phyloP scores from a whole-genome alignment of 2,797 vertebrate genomes.

The Danio jaintianensis region DNA sequence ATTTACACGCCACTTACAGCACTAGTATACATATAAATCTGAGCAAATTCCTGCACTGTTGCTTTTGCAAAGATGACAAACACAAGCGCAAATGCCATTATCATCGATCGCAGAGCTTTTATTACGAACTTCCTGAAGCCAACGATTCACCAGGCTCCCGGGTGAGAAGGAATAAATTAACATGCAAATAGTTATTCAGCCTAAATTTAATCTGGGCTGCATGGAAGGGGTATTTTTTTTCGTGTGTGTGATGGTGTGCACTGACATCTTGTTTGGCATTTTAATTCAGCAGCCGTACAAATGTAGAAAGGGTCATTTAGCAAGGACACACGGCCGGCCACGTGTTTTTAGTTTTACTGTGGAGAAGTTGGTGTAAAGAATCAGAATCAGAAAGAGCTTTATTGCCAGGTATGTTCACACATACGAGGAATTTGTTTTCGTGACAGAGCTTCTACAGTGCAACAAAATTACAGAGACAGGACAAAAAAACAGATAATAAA shows the following conservation, averaged over 20 bases:
- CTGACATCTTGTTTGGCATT: slow-evolving; percentile 13
- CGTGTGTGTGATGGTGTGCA: slow-evolving; percentile 21
- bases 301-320: slow-evolving; percentile 31
- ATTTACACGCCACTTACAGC: slow-evolving; percentile 89
- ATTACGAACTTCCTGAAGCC: slow-evolving; percentile 85
- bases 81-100: slow-evolving; percentile 84
- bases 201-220: slow-evolving; percentile 70
- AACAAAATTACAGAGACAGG: no score
- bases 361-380: not conserved
- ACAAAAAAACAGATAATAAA: no score
- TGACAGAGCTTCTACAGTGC: no score
- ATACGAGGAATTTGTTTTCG: no score
- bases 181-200: slow-evolving; percentile 75
- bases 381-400: no score
- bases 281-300: slow-evolving; percentile 35
- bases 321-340: slow-evolving; percentile 14
- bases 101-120: slow-evolving; percentile 86
- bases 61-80: slow-evolving; percentile 87
- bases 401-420: no score
- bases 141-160: slow-evolving; percentile 65
- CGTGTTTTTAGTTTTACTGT: slow-evolving; percentile 39
- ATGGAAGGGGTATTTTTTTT: slow-evolving; percentile 69
- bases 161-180: slow-evolving; percentile 78
- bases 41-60: slow-evolving; percentile 81
- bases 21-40: slow-evolving; percentile 87